Evolutionary conservation across 2,797 vertebrate genomes (phyloP), one percentile per base, ranked within the genome.

Genomic region (Mormyrus proboscirostris): DNA sequence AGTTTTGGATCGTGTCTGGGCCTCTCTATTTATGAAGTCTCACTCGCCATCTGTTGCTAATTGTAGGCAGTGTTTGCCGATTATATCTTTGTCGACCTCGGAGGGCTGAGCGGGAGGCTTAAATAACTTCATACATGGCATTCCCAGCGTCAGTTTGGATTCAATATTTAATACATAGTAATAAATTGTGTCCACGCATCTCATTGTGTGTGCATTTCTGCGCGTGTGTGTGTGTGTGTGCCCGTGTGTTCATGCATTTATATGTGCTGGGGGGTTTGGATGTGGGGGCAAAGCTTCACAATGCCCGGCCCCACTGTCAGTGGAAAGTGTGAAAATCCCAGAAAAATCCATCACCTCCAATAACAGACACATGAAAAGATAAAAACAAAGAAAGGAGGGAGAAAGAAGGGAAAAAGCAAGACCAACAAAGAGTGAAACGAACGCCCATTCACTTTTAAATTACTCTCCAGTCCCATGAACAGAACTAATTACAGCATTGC

Each of bases 381-480:
- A 95, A 95, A 93, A 95, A 94, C 94, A 96, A 94, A 95, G 93
- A 92, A 93, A 93, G 93, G 95, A 96, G 96, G 95, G 95, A 79
- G 29, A 85, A 38, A 76, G 84, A 29, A 79, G 95, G 88, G 79
- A 89, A 88, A 33, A 85, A 49, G 49, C 29, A 44, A 57, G 95
- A 94, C 96, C 94, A 94, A 79, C 57, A 82, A 88, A 16, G 97
- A 97, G 97, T 96, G 96, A 96, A 96, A 96, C 97, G 95, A 96
- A 96, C 96, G 97, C 95, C 96, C 96, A 98, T 98, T 99, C 97
- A 97, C 97, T 98, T 98, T 98, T 97, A 98, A 98, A 98, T 96
- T 96, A 97, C 96, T 97, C 96, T 97, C 97, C 97, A 97, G 97
- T 98, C 97, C 96, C 97, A 87, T 97, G 97, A 96, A 97, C 97